Evolutionary conservation across 2,888 invertebrate species (phyloP).

Genomic region (Falcaria lacertinaria): DNA sequence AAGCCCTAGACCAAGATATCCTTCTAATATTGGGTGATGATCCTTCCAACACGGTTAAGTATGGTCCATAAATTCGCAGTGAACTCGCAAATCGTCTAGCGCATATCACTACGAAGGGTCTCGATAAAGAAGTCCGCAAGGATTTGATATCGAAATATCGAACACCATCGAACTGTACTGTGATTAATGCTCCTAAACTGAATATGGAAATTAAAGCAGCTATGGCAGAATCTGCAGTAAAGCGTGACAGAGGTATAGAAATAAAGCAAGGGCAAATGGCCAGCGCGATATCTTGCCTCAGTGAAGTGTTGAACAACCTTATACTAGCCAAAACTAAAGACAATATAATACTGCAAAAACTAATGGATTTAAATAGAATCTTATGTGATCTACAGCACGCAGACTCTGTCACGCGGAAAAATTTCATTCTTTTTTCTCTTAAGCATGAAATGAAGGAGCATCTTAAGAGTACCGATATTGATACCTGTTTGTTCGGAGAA

Average conservation of each 20-base stretch:
- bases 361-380: constrained; percentile 12
- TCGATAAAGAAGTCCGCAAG: constrained; percentile 15
- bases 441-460: constrained; percentile 21
- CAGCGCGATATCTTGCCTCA: constrained; percentile 13
- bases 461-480: constrained; percentile 13
- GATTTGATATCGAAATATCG: constrained; percentile 15
- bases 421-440: constrained; percentile 9
- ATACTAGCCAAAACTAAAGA: constrained; percentile 6
- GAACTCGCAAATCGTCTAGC: constrained; percentile 17
- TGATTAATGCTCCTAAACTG: constrained; percentile 17
- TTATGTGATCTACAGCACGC: constrained; percentile 13
- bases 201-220: constrained; percentile 22
- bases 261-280: constrained; percentile 20
- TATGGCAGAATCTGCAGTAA: constrained; percentile 10
- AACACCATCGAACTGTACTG: constrained; percentile 14
- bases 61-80: constrained; percentile 14
- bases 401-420: constrained; percentile 11
- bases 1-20: too few relatives aligned
- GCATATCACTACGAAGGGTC: constrained; percentile 13
- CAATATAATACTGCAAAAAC: background rate
- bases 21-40: background rate
- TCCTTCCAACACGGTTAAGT: constrained; percentile 11
- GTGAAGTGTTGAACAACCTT: constrained; percentile 2
- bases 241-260: constrained; percentile 20
- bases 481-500: constrained; percentile 14